phyloP scores from a whole-genome alignment of 2,888 invertebrate genomes.

The Mesorhabditis spiculigera region DNA sequence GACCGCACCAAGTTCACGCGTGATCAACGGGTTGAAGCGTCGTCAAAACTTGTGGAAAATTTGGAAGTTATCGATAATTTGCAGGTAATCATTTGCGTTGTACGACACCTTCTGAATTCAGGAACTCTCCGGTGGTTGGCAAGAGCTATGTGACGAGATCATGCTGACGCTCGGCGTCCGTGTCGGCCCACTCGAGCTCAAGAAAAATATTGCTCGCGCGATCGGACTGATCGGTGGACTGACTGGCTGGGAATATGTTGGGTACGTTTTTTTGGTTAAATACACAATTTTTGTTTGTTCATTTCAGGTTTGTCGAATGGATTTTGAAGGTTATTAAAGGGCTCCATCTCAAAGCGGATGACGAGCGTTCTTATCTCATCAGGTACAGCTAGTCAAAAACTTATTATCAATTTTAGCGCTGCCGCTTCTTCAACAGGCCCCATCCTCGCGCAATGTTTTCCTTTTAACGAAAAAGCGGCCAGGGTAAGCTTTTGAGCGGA shows the following conservation, averaged over 20 bases:
- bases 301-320: slow-evolving; percentile 1
- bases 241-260: background rate
- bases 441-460: background rate
- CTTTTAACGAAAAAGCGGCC: background rate
- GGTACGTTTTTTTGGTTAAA: background rate
- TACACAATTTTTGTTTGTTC: background rate
- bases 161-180: background rate
- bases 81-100: too few relatives aligned
- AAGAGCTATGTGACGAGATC: background rate
- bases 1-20: too few relatives aligned
- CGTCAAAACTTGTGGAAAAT: too few relatives aligned
- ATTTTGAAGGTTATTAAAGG: background rate
- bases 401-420: background rate
- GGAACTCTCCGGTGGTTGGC: background rate
- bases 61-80: too few relatives aligned
- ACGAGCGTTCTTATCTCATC: background rate
- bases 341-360: background rate
- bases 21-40: too few relatives aligned
- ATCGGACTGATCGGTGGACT: background rate
- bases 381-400: background rate
- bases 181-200: background rate
- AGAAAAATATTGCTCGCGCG: background rate
- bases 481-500: background rate
- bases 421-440: background rate
- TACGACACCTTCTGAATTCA: background rate